A percentile compares a stretch with the other conserved stretches of the same genome.
Evolutionary conservation across 2,888 invertebrate genomes (phyloP).

Genomic region (Malachius bipustulatus): DNA sequence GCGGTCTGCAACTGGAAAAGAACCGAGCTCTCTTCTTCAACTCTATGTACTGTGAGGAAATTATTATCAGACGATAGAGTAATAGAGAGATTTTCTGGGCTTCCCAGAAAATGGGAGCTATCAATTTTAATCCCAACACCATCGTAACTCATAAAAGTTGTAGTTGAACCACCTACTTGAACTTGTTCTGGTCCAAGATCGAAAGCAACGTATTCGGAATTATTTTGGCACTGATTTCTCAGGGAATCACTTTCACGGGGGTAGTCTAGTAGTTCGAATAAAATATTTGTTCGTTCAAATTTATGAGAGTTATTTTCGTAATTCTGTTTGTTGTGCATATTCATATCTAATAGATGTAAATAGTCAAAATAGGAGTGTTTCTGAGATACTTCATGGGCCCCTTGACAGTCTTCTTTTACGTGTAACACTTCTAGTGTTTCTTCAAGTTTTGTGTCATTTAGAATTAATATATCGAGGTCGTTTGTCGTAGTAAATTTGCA

Average conservation of each 20-base stretch:
- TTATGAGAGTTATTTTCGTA: constrained; percentile 10
- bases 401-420: constrained; percentile 1
- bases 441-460: constrained; percentile 14
- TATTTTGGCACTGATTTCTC: constrained; percentile 14
- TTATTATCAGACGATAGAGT: not conserved
- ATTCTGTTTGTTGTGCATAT: constrained; percentile 10
- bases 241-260: constrained; percentile 17
- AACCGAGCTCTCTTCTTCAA: not conserved
- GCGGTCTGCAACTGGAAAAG: not conserved
- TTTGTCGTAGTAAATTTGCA: constrained; percentile 21
- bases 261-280: constrained; percentile 19
- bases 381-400: not conserved
- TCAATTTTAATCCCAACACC: constrained; percentile 24
- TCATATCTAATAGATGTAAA: constrained; percentile 4
- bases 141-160: constrained; percentile 26
- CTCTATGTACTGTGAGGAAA: not conserved
- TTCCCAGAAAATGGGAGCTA: constrained; percentile 12
- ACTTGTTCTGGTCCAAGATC: constrained; percentile 22
- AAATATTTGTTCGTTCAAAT: constrained; percentile 12
- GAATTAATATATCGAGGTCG: constrained; percentile 21
- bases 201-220: constrained; percentile 17
- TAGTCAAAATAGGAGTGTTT: not conserved
- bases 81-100: not conserved
- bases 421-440: constrained; percentile 5
- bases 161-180: constrained; percentile 21